Conservation (phyloP, 2,888 invertebrate species). For the Euphydryas editha region DNA sequence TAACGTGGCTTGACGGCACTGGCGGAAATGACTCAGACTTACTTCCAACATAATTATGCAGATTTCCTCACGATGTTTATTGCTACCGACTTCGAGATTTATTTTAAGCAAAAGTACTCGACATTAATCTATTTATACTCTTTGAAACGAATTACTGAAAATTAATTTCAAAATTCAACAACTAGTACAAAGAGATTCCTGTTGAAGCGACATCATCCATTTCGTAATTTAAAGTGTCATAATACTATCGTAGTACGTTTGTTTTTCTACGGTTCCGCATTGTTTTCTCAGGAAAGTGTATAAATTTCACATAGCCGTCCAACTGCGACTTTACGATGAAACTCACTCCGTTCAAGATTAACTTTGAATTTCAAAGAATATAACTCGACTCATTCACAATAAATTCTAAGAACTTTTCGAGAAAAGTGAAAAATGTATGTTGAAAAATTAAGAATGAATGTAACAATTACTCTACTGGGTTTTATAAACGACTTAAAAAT, state of each 20-base stretch:
- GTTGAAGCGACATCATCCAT: background rate
- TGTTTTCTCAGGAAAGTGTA: constrained; percentile 50
- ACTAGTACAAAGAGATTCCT: background rate
- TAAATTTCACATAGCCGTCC: constrained; percentile 44
- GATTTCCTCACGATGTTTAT: no score
- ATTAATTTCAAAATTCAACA: background rate
- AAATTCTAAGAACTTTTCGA: background rate
- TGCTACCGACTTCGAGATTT: no score
- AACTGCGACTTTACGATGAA: constrained; percentile 66
- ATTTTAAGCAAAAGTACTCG: no score
- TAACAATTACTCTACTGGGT: no score
- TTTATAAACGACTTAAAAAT: no score
- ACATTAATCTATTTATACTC: background rate
- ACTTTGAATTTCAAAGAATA: constrained; percentile 40
- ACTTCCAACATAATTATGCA: no score
- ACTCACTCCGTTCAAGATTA: constrained; percentile 38
- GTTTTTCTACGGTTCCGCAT: constrained; percentile 43
- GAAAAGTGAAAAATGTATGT: background rate
- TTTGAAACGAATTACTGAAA: background rate
- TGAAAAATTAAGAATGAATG: no score
- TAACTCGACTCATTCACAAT: constrained; percentile 17
- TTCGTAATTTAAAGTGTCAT: constrained; percentile 7
- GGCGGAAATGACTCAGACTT: no score
- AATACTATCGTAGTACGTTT: constrained; percentile 11
- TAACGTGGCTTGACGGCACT: no score